Base-by-base conservation (phyloP, 2,797 vertebrate species). In the Falco peregrinus region DNA sequence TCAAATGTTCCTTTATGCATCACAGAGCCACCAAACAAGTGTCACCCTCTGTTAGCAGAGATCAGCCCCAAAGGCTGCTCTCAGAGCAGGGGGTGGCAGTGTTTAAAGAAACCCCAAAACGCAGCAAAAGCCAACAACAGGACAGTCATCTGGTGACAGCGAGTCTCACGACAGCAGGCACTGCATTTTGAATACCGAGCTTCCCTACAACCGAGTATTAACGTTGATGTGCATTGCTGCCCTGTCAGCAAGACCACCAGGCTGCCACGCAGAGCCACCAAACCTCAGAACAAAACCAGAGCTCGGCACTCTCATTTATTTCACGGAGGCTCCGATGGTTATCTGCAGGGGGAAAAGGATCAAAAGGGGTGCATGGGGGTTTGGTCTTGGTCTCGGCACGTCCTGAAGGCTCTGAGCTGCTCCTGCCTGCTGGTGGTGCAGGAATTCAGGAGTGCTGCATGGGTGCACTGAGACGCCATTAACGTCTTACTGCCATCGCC, bases 301-400 rank as follows among this genome's bases (percentile, higher is more conserved):
- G 29, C 28, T 31, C 29, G 18, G 28, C 1, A 0, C 18, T 33
- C 61, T 8, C 56, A 8, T 15, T 29, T 31, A 48, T 20, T 24
- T 61, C 85, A 7, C 53, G 0, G 29, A n/a, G 29, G 61, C 21
- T 61, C 37, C 17, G 2, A 35, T 2, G 17, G 8, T 43, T 37
- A 21, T 4, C 45, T n/a, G 16, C 1, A 1, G n/a, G 26, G 61
- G 43, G 16, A 13, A 29, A 31, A 39, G 28, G 45, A 21, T 53
- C 31, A 24, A 29, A 43, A 20, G 35, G 7, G 9, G 35, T 0
- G 5, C 0, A 2, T 0, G 11, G 18, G 10, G 63, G 37, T 37
- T 37, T 37, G 37, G 37, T 37, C 20, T 64, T 16, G 33, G 16
- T 31, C 37, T 31, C 33, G 24, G 35, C 56, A 24, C 3, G 0